Evolutionary conservation across 2,113 vertebrate genomes (phyloP), one percentile per base, ranked within the genome.

Genomic region (Notiomystis cincta): DNA sequence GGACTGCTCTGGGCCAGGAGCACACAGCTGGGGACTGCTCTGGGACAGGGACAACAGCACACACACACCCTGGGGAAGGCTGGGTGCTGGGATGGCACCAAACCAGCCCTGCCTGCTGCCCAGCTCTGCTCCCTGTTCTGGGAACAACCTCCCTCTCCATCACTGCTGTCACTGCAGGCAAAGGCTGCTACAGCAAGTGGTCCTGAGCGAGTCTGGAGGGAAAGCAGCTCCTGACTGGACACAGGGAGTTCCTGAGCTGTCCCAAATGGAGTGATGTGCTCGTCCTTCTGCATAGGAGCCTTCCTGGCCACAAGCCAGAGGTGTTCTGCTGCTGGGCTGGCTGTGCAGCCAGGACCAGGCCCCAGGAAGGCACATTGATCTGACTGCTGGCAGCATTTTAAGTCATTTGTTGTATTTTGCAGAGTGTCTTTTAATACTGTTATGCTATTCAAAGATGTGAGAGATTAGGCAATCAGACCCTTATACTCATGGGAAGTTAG

Each of bases 231-330:
- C 28, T 51, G 45, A 44, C 0, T 2, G 37, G 60, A 2, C 2
- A 0, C 17, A 17, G 66, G n/a, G 31, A n/a, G 57, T 8, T 24
- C 51, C 77, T 80, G 79, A n/a, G 51, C 37, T 54, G 31, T 15
- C 7, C 2, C 25, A 64, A 37, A 2, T 0, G 1, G 7, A 30
- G 25, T 0, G 0, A 8, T 35, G 42, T 24, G 25, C 51, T 57
- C 0, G 0, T 51, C 42, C 73, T 54, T 17, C 35, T 37, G 66
- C 31, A 50, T 40, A 51, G 71, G 35, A 65, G 25, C 35, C 8
- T 0, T 0, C 17, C 38, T 50, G 58, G n/a, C 53, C 51, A 2
- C 1, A 3, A 14, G 23, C 5, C 1, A 0, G 7, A 21, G 15
- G 2, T 45, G 56, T 50, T 23, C 51, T 66, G 0, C 7, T 47